phyloP scores from a whole-genome alignment of 2,888 invertebrate species.

The Anagyrus pseudococci region DNA sequence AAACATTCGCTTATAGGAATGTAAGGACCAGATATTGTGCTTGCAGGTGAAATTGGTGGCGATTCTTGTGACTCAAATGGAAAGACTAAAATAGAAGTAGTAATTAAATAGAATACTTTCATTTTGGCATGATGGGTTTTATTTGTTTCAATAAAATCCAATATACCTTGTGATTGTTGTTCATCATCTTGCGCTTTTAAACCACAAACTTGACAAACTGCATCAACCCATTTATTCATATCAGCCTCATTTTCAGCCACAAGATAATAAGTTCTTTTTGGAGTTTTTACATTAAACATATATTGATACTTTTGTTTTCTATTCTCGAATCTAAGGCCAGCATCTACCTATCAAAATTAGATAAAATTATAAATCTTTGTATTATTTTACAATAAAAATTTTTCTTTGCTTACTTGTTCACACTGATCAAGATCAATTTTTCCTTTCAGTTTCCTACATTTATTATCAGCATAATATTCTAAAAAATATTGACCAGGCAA shows the following conservation, averaged over 20 bases:
- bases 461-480: conserved; percentile 91
- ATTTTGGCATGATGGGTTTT: conserved; percentile 9
- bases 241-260: conserved; percentile 91
- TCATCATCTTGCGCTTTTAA: conserved; percentile 73
- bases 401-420: conserved; percentile 76
- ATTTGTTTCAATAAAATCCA: neutral
- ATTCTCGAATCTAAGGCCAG: conserved; percentile 83
- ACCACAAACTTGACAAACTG: conserved; percentile 91
- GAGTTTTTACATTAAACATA: conserved; percentile 90
- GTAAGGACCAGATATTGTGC: conserved; percentile 78
- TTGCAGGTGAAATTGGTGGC: conserved; percentile 70
- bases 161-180: conserved; percentile 57
- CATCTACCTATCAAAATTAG: conserved; percentile 72
- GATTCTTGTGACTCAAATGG: conserved; percentile 64
- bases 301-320: conserved; percentile 77
- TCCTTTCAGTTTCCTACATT: conserved; percentile 85
- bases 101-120: conserved; percentile 7
- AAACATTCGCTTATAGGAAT: conserved; percentile 93
- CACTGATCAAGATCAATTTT: conserved; percentile 94
- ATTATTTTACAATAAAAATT: neutral
- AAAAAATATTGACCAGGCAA: conserved; percentile 93
- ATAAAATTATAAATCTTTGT: neutral
- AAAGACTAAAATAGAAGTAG: conserved; percentile 56
- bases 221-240: conserved; percentile 95
- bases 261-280: conserved; percentile 88